Evolutionary conservation across 2,797 vertebrate species (phyloP), one percentile per base, ranked within the genome.

Genomic region (Chaetodon trifasciatus): DNA sequence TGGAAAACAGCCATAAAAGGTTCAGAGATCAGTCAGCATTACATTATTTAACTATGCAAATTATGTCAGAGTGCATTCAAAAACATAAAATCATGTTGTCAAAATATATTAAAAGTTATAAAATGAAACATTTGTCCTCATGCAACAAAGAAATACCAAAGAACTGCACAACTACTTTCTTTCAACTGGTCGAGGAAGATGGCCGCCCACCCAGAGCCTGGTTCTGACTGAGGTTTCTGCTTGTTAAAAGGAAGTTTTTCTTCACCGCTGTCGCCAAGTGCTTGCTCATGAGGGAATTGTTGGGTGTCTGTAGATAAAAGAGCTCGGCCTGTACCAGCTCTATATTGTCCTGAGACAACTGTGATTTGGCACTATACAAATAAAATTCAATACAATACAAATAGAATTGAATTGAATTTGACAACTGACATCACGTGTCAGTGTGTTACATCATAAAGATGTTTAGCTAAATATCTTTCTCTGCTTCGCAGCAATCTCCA

Each of bases 381-480:
- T n/a, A n/a, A n/a, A n/a, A n/a, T n/a, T n/a, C n/a, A n/a, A n/a
- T n/a, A n/a, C n/a, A n/a, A n/a, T n/a, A n/a, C n/a, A n/a, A n/a
- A n/a, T n/a, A n/a, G n/a, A n/a, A n/a, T n/a, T n/a, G n/a, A n/a
- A n/a, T n/a, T n/a, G n/a, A n/a, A n/a, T n/a, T n/a, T 16, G 13
- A 64, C 52, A 53, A 5, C 17, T 47, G 19, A 46, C n/a, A 71
- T 42, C 15, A 69, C 8, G 6, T 21, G 21, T 75, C 6, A 35
- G 5, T 42, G 19, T 65, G 2, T 66, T 60, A 16, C 19, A 3
- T 12, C 0, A 37, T 57, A 23, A 40, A 68, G 53, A 24, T 6
- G 11, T 61, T 92, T 63, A 94, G 23, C 46, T 6, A 66, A 93
- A 93, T 6, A 94, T 78, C 23, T 75, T 93, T 57, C 91, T 95